Evolutionary conservation across 2,113 vertebrate species (phyloP).

Genomic region (Chaenogobius annularis): DNA sequence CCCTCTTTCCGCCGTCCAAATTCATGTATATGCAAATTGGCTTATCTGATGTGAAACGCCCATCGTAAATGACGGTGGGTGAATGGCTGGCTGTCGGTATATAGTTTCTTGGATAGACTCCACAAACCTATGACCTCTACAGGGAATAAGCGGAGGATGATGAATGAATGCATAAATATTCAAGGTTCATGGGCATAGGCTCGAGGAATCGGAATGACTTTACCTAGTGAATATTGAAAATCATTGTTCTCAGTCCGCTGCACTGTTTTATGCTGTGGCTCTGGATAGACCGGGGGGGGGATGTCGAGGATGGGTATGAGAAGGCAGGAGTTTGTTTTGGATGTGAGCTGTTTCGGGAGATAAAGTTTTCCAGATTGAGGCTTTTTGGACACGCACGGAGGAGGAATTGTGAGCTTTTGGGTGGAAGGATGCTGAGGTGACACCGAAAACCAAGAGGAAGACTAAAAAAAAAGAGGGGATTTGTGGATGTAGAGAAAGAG

Average conservation of each 20-base stretch:
- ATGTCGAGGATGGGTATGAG: background rate
- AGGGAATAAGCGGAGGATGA: background rate
- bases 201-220: background rate
- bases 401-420: background rate
- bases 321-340: background rate
- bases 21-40: background rate
- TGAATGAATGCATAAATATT: conserved; percentile 3
- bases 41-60: background rate
- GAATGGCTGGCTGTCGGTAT: background rate
- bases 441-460: background rate
- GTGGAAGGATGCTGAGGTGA: too few species aligned
- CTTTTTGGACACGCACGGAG: background rate
- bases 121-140: conserved; percentile 3
- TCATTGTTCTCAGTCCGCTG: background rate
- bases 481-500: background rate
- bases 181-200: background rate
- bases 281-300: background rate
- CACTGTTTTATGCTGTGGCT: background rate
- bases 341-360: background rate
- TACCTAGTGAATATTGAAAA: background rate
- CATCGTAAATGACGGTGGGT: background rate
- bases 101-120: background rate
- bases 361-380: background rate
- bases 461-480: background rate
- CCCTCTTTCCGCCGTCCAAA: background rate